Evolutionary conservation across 2,888 invertebrate species (phyloP), one percentile per base, ranked within the genome.

Genomic region (Drosophila anceps): DNA sequence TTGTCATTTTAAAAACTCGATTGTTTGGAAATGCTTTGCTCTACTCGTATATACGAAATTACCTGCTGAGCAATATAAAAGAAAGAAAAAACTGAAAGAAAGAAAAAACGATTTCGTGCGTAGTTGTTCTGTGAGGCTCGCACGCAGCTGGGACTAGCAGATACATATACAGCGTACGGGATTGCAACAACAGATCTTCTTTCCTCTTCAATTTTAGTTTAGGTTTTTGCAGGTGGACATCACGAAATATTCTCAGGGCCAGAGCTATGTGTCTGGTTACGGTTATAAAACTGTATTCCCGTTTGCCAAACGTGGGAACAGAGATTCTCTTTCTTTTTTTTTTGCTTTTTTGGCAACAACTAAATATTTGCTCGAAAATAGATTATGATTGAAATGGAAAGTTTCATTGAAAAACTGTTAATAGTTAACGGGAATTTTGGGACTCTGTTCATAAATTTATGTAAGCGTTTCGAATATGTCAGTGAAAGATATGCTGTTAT

Each of bases 1-100:
- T 74, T 90, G 83, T 90, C 90, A 90, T 69, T 88, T 73, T 61
- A 51, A 79, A 71, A 90, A 85, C 83, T 83, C 78, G 81, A 90
- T 90, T 90, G 87, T 88, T 76, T 74, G 86, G 76, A 79, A 90
- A 81, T 66, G 70, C 59, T 76, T 72, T 67, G 43, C 50, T 58
- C 15, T 60, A 35, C 37, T 60, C 31, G 24, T 41, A 50, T 46
- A 46, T 46, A 65, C 43, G 33, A 54, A 63, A 54, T 70, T 81
- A 83, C 81, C 81, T 80, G 81, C 69, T 31, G 44, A 60, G 37
- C 53, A 61, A 70, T 58, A 54, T 54, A 27, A 27, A 54, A 29
- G 39, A 18, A 66, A 48, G 18, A 76, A 77, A 80, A 74, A 72
- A 69, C 55, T 44, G 44, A 51, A 65, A 18, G 35, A 51, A 44